These are phyloP conservation scores for Fundulus diaphanus DNA, from an alignment of 2,797 vertebrate species.

Conservation along the genomic window DNA sequence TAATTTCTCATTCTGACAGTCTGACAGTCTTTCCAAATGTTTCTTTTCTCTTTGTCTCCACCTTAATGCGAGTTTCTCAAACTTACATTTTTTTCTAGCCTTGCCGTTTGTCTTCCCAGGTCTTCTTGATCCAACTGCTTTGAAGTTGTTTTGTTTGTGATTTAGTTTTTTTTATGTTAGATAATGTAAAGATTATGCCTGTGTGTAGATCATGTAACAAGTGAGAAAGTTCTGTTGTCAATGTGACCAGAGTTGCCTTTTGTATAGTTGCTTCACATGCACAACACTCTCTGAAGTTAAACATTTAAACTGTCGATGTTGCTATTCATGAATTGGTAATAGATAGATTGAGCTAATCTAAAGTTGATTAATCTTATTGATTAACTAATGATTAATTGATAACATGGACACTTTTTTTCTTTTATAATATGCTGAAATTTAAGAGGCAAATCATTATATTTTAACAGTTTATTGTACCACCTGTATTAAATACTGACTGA, in stretches of 20 bases:
- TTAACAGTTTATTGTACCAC: too few relatives aligned
- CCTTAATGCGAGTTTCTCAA: not conserved
- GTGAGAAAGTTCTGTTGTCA: not conserved
- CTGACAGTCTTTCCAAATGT: slow-evolving; percentile 1
- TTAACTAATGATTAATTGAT: too few relatives aligned
- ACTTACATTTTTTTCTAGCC: not conserved
- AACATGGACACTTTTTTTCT: too few relatives aligned
- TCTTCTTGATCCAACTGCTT: too few relatives aligned
- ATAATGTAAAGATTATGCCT: too few relatives aligned
- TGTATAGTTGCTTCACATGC: not conserved
- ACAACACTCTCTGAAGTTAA: not conserved
- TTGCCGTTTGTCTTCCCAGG: not conserved
- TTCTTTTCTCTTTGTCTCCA: not conserved
- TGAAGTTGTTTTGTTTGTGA: too few relatives aligned
- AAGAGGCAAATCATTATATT: too few relatives aligned
- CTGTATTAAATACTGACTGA: too few relatives aligned
- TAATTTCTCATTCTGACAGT: not conserved
- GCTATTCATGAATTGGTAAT: not conserved
- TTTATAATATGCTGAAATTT: too few relatives aligned
- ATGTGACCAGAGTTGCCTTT: not conserved
- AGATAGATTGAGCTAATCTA: too few relatives aligned
- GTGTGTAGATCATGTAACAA: not conserved
- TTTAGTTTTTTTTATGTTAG: too few relatives aligned
- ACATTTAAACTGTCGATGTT: not conserved
- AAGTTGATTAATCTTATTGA: too few relatives aligned